phyloP scores from a whole-genome alignment of 2,888 invertebrate genomes.

The Pseudeuparius sepicola region DNA sequence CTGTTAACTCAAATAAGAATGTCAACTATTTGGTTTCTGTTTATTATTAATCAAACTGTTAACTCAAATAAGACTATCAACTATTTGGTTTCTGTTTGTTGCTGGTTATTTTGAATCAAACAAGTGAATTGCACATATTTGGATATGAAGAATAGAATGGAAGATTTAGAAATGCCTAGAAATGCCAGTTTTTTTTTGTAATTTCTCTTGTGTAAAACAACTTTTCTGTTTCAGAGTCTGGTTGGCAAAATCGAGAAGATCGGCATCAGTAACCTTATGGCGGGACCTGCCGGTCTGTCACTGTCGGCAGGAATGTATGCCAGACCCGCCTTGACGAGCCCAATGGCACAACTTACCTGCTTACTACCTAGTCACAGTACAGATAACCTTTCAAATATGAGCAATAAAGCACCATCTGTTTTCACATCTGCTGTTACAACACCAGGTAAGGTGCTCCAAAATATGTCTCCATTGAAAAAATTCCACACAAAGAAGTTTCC shows the following conservation, averaged over 20 bases:
- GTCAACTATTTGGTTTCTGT: too few species aligned
- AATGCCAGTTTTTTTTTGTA: too few species aligned
- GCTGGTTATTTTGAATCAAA: too few species aligned
- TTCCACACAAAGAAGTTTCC: neutral
- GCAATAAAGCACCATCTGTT: slow-evolving; percentile 21
- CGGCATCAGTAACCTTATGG: slow-evolving; percentile 57
- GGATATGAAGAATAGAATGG: too few species aligned
- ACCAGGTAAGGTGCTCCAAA: slow-evolving; percentile 17
- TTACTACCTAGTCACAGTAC: slow-evolving; percentile 39
- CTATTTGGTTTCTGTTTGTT: too few species aligned
- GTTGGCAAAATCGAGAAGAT: slow-evolving; percentile 59
- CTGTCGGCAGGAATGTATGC: slow-evolving; percentile 54
- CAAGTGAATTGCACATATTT: too few species aligned
- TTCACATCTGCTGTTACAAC: slow-evolving; percentile 14
- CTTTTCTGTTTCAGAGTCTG: slow-evolving; percentile 34
- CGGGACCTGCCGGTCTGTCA: slow-evolving; percentile 49
- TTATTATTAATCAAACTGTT: too few species aligned
- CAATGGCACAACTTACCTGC: slow-evolving; percentile 71
- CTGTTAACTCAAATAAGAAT: too few species aligned
- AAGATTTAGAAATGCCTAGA: too few species aligned
- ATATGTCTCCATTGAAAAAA: neutral
- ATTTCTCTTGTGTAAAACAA: slow-evolving; percentile 1
- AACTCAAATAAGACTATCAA: too few species aligned
- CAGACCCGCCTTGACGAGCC: slow-evolving; percentile 55
- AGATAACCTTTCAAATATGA: slow-evolving; percentile 26